phyloP scores from a whole-genome alignment of 2,797 vertebrate species.

The Numenius phaeopus region DNA sequence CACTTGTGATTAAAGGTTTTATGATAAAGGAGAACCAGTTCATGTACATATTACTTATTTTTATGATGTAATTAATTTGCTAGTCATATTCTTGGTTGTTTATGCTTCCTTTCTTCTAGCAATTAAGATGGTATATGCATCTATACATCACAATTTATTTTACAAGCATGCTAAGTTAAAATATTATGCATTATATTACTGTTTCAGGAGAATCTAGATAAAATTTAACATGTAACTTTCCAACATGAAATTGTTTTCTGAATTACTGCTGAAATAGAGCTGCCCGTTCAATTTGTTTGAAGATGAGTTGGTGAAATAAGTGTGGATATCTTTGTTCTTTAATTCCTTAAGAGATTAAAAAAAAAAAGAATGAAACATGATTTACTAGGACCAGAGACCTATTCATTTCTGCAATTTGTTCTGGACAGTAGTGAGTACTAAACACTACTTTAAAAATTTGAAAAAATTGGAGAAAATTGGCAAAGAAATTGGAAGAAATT shows the following conservation, averaged over 20 bases:
- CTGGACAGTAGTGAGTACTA: not conserved
- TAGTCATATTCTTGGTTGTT: not conserved
- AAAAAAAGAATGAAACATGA: not conserved
- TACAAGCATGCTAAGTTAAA: not conserved
- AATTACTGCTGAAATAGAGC: not conserved
- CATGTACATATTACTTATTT: not conserved
- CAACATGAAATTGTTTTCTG: not conserved
- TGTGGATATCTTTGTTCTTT: not conserved
- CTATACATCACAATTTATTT: not conserved
- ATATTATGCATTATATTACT: not conserved
- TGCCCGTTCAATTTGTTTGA: not conserved
- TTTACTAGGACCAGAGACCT: not conserved
- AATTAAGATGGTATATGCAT: not conserved
- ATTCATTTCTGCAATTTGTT: not conserved
- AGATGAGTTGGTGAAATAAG: not conserved
- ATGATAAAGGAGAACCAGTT: not conserved
- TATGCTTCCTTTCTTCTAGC: not conserved
- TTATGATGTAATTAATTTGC: not conserved
- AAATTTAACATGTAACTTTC: not conserved
- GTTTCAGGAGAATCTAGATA: not conserved
- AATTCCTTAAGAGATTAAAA: not conserved
- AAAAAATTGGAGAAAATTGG: too few relatives aligned
- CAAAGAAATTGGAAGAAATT: too few relatives aligned
- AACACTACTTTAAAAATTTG: not conserved
- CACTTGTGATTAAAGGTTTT: not conserved